Base-by-base conservation (phyloP, 1,140 invertebrate species). In the Ceratina australensis region DNA sequence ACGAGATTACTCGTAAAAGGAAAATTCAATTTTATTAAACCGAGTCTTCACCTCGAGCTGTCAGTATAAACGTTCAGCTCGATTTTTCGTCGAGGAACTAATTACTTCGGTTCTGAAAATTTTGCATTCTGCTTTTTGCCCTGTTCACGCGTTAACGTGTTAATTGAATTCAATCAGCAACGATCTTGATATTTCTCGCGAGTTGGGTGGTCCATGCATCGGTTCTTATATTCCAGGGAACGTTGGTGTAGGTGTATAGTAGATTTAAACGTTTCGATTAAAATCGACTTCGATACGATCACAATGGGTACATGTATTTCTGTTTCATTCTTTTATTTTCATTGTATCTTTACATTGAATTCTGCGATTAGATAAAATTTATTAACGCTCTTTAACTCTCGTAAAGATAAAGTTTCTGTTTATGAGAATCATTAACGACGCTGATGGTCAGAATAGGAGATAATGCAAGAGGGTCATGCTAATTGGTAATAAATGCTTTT, bases 111-210 rank as follows among this genome's bases (percentile, higher is more conserved):
- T 42, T 42, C 33, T 42, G 33, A 42, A 42, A 42, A 42, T 42
- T 42, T 42, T 42, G 33, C 33, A 42, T 42, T 10, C 3, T 7
- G 0, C 33, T 10, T 42, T 57, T 50, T 50, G 54, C 42, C 15
- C 26, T 42, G 1, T n/a, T 22, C 59, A 24, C 49, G 56, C 59
- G 42, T 83, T 50, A 71, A 68, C 67, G 67, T 59, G 72, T 78
- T 83, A 84, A 83, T 83, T 72, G 49, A 79, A 61, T 65, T 66
- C 69, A 74, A 82, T 82, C 65, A 65, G 47, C 65, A 42, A 26
- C 16, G 63, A 33, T 65, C 67, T 56, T 49, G 56, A 63, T 77
- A 50, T 50, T 20, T 22, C 50, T 67, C 24, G 28, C 28, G 20
- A 67, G 68, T 22, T 24, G 64, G 42, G 42, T 66, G 64, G 22